phyloP scores from a whole-genome alignment of 2,113 vertebrate species.

The Cariama cristata region DNA sequence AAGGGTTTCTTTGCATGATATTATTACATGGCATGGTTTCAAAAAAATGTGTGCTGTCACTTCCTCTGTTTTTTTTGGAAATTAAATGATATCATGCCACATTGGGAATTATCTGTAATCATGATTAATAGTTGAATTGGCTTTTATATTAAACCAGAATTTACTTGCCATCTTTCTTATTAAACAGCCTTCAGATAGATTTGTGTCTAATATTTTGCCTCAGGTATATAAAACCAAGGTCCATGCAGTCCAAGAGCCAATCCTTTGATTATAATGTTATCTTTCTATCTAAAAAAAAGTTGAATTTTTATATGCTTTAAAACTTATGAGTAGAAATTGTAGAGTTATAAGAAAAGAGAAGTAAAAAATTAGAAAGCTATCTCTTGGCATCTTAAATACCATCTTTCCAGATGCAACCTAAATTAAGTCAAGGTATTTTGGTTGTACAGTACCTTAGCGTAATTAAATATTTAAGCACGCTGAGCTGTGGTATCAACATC shows the following conservation, averaged over 20 bases:
- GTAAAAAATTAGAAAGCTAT: background rate
- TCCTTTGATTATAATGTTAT: background rate
- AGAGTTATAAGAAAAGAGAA: background rate
- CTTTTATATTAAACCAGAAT: constrained; percentile 71
- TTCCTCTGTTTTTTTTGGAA: constrained; percentile 50
- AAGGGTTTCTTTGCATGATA: constrained; percentile 4
- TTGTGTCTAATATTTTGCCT: constrained; percentile 47
- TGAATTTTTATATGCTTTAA: background rate
- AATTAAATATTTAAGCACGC: background rate
- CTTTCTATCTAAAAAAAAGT: background rate
- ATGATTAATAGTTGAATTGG: constrained; percentile 70
- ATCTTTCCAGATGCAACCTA: background rate
- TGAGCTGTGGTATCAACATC: background rate
- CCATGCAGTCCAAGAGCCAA: background rate
- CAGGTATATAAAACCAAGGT: background rate
- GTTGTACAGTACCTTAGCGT: background rate
- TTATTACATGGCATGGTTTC: constrained; percentile 6
- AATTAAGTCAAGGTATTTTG: constrained; percentile 38
- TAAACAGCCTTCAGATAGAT: constrained; percentile 56
- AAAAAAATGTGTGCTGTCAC: constrained; percentile 28
- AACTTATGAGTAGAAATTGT: background rate
- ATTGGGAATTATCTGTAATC: constrained; percentile 62
- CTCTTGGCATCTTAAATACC: background rate
- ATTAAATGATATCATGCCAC: constrained; percentile 61
- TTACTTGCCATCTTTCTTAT: constrained; percentile 62